Percentiles rank a stretch among this genome's conserved stretches.
Conservation (phyloP, 2,888 invertebrate species). For the Ophraella communa region DNA sequence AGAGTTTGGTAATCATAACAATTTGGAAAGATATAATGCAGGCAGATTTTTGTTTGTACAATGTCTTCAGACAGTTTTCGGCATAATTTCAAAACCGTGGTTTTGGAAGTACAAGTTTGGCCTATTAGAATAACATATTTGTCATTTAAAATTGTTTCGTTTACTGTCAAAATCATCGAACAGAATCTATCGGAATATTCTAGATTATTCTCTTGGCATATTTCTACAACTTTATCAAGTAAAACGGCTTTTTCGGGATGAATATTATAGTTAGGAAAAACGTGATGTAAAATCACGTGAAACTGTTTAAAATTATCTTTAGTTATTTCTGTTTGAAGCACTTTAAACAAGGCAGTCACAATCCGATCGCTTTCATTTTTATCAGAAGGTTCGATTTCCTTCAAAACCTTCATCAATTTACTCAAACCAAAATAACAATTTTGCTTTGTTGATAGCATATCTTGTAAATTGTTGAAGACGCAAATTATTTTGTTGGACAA, state of each 20-base stretch:
- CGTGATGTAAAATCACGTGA: constrained; percentile 82
- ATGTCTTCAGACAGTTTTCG: constrained; percentile 65
- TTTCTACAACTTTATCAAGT: constrained; percentile 63
- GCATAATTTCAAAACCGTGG: constrained; percentile 75
- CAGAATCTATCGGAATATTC: constrained; percentile 76
- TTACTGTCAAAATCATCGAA: constrained; percentile 81
- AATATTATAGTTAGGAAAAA: constrained; percentile 79
- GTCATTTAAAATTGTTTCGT: constrained; percentile 81
- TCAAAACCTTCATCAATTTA: constrained; percentile 80
- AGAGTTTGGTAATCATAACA: constrained; percentile 85
- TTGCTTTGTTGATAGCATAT: constrained; percentile 72
- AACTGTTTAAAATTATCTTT: constrained; percentile 81
- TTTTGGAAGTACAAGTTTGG: constrained; percentile 79
- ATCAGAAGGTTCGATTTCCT: too few relatives aligned
- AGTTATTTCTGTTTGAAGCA: constrained; percentile 85
- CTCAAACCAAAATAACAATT: constrained; percentile 83
- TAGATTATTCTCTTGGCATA: constrained; percentile 70
- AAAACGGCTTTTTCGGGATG: constrained; percentile 35
- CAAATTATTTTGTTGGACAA: constrained; percentile 79
- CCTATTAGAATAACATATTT: constrained; percentile 89
- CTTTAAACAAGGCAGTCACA: constrained; percentile 80
- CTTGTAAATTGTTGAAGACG: constrained; percentile 62
- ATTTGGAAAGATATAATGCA: constrained; percentile 76
- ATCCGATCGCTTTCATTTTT: constrained; percentile 75
- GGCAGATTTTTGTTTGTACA: constrained; percentile 16